Evolutionary conservation across 2,888 invertebrate species (phyloP).

Genomic region (Temnothorax unifasciatus): DNA sequence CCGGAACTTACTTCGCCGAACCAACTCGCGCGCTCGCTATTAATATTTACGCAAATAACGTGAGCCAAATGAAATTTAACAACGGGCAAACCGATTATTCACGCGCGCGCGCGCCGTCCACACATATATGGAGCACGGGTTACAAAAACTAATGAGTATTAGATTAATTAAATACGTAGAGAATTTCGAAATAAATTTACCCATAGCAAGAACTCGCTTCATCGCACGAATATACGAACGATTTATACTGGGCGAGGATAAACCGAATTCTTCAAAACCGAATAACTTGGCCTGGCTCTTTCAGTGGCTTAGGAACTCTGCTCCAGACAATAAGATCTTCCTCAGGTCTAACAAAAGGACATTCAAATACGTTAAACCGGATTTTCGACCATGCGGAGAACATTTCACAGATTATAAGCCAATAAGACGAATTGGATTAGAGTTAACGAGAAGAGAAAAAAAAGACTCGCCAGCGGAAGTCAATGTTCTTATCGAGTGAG

Average conservation of each 20-base stretch:
- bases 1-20: conserved; percentile 72
- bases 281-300: background rate
- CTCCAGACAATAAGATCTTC: background rate
- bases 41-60: conserved; percentile 60
- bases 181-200: background rate
- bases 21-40: conserved; percentile 72
- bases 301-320: background rate
- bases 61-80: conserved; percentile 36
- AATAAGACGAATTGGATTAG: conserved; percentile 26
- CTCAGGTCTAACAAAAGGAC: background rate
- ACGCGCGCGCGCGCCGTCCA: background rate
- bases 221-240: background rate
- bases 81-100: conserved; percentile 31
- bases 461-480: background rate
- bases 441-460: background rate
- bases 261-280: background rate
- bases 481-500: conserved; percentile 55
- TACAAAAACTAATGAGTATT: conserved; percentile 19
- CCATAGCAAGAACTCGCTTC: background rate
- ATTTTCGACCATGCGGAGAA: conserved; percentile 7
- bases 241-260: background rate
- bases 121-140: background rate
- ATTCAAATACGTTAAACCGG: conserved; percentile 58
- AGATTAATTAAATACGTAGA: conserved; percentile 38
- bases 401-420: background rate